Evolutionary conservation across 2,888 invertebrate genomes (phyloP).

Genomic region (Nezara viridula): DNA sequence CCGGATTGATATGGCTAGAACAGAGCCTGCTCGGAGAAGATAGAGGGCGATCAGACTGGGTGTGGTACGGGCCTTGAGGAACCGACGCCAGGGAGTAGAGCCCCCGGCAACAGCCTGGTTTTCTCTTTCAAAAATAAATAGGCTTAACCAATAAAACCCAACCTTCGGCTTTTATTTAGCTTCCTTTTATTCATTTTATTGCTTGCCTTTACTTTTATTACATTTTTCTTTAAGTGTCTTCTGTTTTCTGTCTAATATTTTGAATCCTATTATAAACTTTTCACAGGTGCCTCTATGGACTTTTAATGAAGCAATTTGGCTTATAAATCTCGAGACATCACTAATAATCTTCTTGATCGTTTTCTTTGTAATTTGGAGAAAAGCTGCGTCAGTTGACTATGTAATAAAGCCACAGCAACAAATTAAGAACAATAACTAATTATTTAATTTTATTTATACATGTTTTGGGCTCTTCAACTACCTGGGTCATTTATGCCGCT

Average conservation of each 20-base stretch:
- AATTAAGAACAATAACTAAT: no score
- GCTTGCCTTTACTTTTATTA: neutral
- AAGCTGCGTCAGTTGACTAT: no score
- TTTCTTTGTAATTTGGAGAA: no score
- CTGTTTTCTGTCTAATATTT: neutral
- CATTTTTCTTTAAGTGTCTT: neutral
- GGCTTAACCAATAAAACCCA: slow-evolving; percentile 9
- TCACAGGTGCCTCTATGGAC: no score
- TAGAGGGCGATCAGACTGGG: slow-evolving; percentile 3
- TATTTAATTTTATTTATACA: no score
- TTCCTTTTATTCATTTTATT: slow-evolving; percentile 10
- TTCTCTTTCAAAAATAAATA: slow-evolving; percentile 39
- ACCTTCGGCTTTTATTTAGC: neutral
- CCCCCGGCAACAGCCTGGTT: slow-evolving; percentile 24
- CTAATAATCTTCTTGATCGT: no score
- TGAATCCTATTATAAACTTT: no score
- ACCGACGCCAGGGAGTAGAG: neutral
- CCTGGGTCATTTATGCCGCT: no score
- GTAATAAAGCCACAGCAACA: no score
- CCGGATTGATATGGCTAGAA: neutral
- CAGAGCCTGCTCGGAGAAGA: neutral
- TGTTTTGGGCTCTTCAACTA: no score
- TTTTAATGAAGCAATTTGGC: no score
- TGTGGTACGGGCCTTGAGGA: slow-evolving; percentile 35
- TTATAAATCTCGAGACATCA: no score